Conservation (phyloP, 92 coral and sea anemone genomes). For the Epizoanthus stellaris region DNA sequence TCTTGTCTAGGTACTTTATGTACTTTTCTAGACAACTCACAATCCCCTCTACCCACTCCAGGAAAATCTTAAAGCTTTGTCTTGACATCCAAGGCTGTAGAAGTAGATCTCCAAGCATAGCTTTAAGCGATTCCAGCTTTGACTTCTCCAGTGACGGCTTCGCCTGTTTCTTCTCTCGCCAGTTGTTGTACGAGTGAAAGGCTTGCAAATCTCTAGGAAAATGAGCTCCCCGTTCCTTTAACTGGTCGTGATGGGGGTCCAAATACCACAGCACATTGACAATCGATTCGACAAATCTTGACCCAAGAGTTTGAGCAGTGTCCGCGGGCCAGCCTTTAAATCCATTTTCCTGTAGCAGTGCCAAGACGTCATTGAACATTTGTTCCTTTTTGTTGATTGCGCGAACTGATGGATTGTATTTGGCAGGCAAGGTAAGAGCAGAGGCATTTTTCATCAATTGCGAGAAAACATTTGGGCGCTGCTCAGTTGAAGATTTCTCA, state of each 20-base stretch:
- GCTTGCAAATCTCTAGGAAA: neutral
- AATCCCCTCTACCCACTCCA: constrained; percentile 15
- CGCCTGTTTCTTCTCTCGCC: constrained; percentile 5
- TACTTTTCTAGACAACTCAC: neutral
- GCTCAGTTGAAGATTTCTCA: neutral
- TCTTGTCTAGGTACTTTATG: constrained; percentile 5
- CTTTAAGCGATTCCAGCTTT: neutral
- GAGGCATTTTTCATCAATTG: neutral
- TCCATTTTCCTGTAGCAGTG: neutral
- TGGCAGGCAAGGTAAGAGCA: neutral
- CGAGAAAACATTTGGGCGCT: neutral
- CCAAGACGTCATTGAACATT: constrained; percentile 9
- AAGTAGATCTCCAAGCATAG: constrained; percentile 2
- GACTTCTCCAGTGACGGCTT: neutral
- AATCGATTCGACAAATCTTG: constrained; percentile 5
- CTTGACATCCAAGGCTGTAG: neutral
- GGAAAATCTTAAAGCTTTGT: constrained; percentile 4
- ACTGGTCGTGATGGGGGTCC: neutral
- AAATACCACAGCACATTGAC: constrained; percentile 8
- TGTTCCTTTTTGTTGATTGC: neutral
- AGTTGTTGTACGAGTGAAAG: constrained; percentile 6
- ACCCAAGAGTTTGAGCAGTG: neutral
- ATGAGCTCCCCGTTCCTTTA: neutral
- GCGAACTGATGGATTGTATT: neutral
- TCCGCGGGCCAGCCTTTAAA: neutral